Base-by-base conservation (phyloP, 2,888 invertebrate species). In the Lasioglossum figueresi region DNA sequence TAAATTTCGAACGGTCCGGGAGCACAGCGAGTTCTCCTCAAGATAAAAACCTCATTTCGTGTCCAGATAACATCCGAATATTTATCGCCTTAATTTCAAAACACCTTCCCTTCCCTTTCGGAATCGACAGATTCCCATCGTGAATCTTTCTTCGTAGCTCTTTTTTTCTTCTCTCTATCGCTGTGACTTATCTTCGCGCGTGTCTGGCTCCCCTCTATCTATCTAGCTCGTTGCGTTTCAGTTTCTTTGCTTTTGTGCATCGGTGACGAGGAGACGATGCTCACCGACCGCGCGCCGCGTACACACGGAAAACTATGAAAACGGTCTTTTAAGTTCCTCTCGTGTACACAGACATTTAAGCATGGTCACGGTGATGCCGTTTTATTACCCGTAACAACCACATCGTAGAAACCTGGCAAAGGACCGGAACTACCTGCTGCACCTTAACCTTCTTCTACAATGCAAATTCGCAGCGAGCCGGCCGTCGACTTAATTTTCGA, bases 371-470 rank as follows among this genome's bases (percentile, higher is more conserved):
- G 91, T 91, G 83, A 87, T 90, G 90, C 88, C 88, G 87, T 89
- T 93, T 92, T 91, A 92, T 91, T 91, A 84, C 82, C 90, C 91
- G 83, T 82, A 86, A 86, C 89, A 91, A 86, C 88, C 85, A 43
- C 88, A 88, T 88, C 88, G 90, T 82, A 83, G 84, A 84, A 89
- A 85, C 87, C 89, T 86, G 86, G 83, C 72, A 80, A 68, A 88
- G 76, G 76, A 75, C 59, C 75, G 83, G 72, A 73, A 84, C 88
- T 88, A 88, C 86, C 85, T 87, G 80, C 79, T 73, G 79, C 82
- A 80, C 76, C 88, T 86, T 83, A 73, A 68, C 76, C 81, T 89
- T 88, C 76, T 43, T 74, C 75, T 76, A 82, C 75, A 80, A 87
- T 87, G 81, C 79, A 82, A 83, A 87, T 87, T 48, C 4, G 48